phyloP scores from a whole-genome alignment of 2,113 vertebrate genomes.

The Macrotis lagotis region DNA sequence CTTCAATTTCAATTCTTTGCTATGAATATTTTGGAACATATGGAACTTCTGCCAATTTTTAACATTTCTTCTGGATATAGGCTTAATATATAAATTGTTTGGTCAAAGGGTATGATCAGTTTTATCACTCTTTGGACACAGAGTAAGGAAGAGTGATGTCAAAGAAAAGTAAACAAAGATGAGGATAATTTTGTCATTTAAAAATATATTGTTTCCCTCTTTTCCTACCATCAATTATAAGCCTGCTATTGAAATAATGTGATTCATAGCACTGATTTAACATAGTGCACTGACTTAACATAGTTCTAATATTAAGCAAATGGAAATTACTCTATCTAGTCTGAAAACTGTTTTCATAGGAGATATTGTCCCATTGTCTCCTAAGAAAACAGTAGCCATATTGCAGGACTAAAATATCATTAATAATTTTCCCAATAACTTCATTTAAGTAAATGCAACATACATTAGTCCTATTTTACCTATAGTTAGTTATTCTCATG shows the following conservation, averaged over 20 bases:
- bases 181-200: too few relatives aligned
- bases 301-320: constrained; percentile 32
- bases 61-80: too few relatives aligned
- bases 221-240: not conserved
- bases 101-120: too few relatives aligned
- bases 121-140: too few relatives aligned
- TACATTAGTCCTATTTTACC: not conserved
- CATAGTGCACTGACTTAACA: constrained; percentile 33
- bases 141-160: too few relatives aligned
- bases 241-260: constrained; percentile 28
- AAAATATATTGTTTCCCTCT: too few relatives aligned
- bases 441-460: constrained; percentile 32
- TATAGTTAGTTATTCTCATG: constrained; percentile 5
- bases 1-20: too few relatives aligned
- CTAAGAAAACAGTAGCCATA: constrained; percentile 46
- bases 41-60: too few relatives aligned
- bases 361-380: constrained; percentile 4
- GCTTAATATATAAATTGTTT: too few relatives aligned
- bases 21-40: too few relatives aligned
- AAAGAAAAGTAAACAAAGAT: too few relatives aligned
- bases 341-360: too few relatives aligned
- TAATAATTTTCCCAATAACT: constrained; percentile 11
- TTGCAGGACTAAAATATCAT: constrained; percentile 41
- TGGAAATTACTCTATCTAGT: constrained; percentile 45
- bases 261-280: constrained; percentile 30